Evolutionary conservation across 2,797 vertebrate species (phyloP), one percentile per base, ranked within the genome.

Genomic region (Discoglossus pictus): DNA sequence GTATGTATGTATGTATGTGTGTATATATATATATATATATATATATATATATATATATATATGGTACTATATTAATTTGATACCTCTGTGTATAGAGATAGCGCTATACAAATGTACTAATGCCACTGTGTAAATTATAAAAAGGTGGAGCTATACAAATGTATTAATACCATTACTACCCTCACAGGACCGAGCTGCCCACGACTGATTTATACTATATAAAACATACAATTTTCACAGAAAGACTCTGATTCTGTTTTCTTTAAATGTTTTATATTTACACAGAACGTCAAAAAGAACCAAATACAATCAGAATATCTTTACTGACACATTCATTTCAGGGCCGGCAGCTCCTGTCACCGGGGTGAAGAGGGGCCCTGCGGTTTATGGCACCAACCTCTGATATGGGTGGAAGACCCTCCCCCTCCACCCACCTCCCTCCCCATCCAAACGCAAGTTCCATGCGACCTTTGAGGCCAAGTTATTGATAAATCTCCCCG

Each of bases 301-400:
- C 68, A 71, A 71, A 63, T 71, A 71, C 68, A 71, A 71, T 64
- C 68, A 71, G 61, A 71, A 71, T 71, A 71, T 63, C 68, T 71
- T 71, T 71, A 63, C 68, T 62, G 68, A 63, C 60, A 71, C 68
- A 71, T 71, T 71, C 68, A 64, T 64, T 71, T 71, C 27, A n/a
- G 68, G 68, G 42, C 60, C 43, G 16, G 42, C 51, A 39, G 67
- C 67, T 70, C 52, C 51, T 55, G 59, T 70, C 67, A 70, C 68
- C 60, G 20, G 55, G 35, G 67, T 70, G 34, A 63, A 62, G 59
- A 62, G 59, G 59, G 67, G 42, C 59, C 67, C 60, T 56, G 39
- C 60, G 39, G 38, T 24, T 58, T 64, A 64, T 71, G 68, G 68
- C 68, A 71, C 52, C 61, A 52, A 58, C 61, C 68, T 58, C 68